Evolutionary conservation across 2,113 vertebrate species (phyloP), one percentile per base, ranked within the genome.

Genomic region (Rafetus swinhoei): DNA sequence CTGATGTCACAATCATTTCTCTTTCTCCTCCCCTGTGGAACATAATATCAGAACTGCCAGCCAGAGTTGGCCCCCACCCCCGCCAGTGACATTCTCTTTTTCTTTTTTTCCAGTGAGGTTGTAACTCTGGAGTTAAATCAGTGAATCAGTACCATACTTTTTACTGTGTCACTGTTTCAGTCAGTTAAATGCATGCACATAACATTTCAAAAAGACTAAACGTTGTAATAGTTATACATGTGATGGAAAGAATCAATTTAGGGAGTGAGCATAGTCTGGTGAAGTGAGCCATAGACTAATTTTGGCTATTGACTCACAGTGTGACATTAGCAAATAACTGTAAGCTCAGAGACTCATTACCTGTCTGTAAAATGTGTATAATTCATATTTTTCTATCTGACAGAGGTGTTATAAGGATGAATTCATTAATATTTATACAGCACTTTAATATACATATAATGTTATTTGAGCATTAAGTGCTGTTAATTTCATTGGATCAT

Each of bases 401-500:
- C 14, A 82, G 55, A 52, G 77, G 65, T 72, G 45, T 83, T 82
- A 53, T 19, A 65, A 83, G 74, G 72, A 62, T 69, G 52, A 54
- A 79, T 39, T 79, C 39, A 83, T 92, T 87, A 80, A 52, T 79
- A 32, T 79, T 45, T 53, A 35, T 35, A 54, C 29, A 53, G 81
- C 32, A 77, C 53, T 84, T 87, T 79, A 62, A 72, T 87, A 83
- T 85, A 79, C 83, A 79, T 82, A 79, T 56, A 55, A 59, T 82
- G 60, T 72, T 79, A 56, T 87, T 87, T 92, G 69, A 92, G 81
- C 79, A 35, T 81, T 82, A 91, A 91, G 79, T 69, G 90, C 83
- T 79, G 54, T 86, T 92, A 87, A 92, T 80, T 79, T 76, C 45
- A 32, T 87, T 92, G 72, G 74, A 80, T 87, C 85, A 84, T 84